phyloP scores from a whole-genome alignment of 2,888 invertebrate species.

The Pyrocoelia pectoralis region DNA sequence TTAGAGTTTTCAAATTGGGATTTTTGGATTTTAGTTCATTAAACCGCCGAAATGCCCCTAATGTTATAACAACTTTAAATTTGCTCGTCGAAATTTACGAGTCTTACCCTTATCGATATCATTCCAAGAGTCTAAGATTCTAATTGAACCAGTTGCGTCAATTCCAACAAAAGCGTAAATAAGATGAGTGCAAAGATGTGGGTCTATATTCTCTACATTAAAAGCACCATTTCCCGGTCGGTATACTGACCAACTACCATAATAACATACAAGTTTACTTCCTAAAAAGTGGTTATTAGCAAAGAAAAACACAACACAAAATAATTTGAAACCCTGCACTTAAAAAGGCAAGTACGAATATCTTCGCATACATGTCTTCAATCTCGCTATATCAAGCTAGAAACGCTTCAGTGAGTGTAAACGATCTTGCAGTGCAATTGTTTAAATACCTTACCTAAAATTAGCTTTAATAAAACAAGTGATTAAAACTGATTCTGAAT shows the following conservation, averaged over 20 bases:
- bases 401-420: too few relatives aligned
- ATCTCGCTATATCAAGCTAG: too few relatives aligned
- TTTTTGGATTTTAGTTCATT: slow-evolving; percentile 63
- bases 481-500: too few relatives aligned
- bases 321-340: too few relatives aligned
- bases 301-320: too few relatives aligned
- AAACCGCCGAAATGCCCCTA: slow-evolving; percentile 65
- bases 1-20: slow-evolving; percentile 64
- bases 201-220: slow-evolving; percentile 70
- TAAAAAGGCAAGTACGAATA: too few relatives aligned
- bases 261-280: slow-evolving; percentile 74
- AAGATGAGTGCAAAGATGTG: slow-evolving; percentile 76
- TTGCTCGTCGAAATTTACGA: not conserved
- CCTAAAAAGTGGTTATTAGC: not conserved
- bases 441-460: too few relatives aligned
- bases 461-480: too few relatives aligned
- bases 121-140: slow-evolving; percentile 67
- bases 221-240: slow-evolving; percentile 71
- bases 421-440: too few relatives aligned
- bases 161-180: slow-evolving; percentile 79
- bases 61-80: too few relatives aligned
- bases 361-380: too few relatives aligned
- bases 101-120: slow-evolving; percentile 64
- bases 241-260: slow-evolving; percentile 79
- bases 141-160: slow-evolving; percentile 59